Evolutionary conservation across 2,797 vertebrate genomes (phyloP).

Genomic region (Cirrhinus molitorella): DNA sequence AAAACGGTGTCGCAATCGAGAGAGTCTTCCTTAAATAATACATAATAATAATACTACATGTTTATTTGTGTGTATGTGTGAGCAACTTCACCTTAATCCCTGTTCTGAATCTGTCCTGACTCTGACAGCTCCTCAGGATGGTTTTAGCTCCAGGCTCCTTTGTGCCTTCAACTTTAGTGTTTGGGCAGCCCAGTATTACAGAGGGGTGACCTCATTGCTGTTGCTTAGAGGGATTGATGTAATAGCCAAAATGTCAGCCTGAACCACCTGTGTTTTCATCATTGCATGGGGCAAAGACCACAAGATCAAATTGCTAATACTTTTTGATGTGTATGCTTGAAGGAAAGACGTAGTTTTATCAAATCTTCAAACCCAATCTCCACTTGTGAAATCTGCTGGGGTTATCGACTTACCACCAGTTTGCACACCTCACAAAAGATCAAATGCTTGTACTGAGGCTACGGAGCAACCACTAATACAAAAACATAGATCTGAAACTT

Average conservation of each 20-base stretch:
- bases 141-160: slow-evolving; percentile 19
- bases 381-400: slow-evolving; percentile 4
- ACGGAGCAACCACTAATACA: not conserved
- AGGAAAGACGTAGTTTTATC: slow-evolving; percentile 11
- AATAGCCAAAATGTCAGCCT: not conserved
- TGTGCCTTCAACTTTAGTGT: slow-evolving; percentile 20
- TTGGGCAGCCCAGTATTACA: not conserved
- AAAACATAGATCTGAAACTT: slow-evolving; percentile 6
- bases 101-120: not conserved
- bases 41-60: too few relatives aligned
- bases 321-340: slow-evolving; percentile 19
- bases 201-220: slow-evolving; percentile 3
- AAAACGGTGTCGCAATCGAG: too few relatives aligned
- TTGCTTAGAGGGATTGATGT: slow-evolving; percentile 19
- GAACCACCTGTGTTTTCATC: slow-evolving; percentile 25
- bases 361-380: not conserved
- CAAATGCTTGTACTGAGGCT: slow-evolving; percentile 2
- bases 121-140: slow-evolving; percentile 20
- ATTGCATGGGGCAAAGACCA: not conserved
- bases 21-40: too few relatives aligned
- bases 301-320: not conserved
- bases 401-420: slow-evolving; percentile 13
- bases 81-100: slow-evolving; percentile 7
- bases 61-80: not conserved
- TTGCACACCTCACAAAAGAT: slow-evolving; percentile 17